Evolutionary conservation across 2,888 invertebrate genomes (phyloP).

Genomic region (Machimus rusticus): DNA sequence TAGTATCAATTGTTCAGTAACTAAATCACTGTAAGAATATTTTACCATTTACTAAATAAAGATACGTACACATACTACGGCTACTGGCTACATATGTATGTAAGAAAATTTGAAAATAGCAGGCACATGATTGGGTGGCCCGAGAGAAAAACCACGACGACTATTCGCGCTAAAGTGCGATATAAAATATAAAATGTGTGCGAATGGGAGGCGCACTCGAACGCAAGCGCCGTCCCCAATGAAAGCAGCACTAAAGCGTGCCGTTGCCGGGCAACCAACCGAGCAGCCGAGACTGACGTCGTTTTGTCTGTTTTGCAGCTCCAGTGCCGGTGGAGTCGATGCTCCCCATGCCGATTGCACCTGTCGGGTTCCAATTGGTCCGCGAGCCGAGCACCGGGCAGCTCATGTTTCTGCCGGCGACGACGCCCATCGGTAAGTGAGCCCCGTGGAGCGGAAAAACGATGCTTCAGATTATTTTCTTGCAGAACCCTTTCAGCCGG

Average conservation of each 20-base stretch:
- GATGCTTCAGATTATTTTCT: slow-evolving; percentile 25
- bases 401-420: slow-evolving; percentile 78
- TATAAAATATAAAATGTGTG: background rate
- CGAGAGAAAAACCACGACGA: background rate
- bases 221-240: background rate
- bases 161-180: background rate
- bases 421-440: slow-evolving; percentile 67
- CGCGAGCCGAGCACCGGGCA: slow-evolving; percentile 87
- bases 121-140: background rate
- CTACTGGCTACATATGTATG: background rate
- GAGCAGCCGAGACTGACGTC: background rate
- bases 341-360: slow-evolving; percentile 75
- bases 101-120: background rate
- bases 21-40: too few relatives aligned
- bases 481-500: slow-evolving; percentile 73
- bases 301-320: slow-evolving; percentile 63
- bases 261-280: background rate
- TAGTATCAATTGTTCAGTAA: too few relatives aligned
- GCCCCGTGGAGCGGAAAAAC: background rate
- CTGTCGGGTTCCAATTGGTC: slow-evolving; percentile 84
- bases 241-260: background rate
- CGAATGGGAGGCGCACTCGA: background rate
- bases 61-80: background rate
- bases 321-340: slow-evolving; percentile 77
- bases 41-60: background rate